These are phyloP conservation scores for Holcopasites calliopsidis DNA, from an alignment of 1,140 invertebrate genomes.

Conservation along the genomic window DNA sequence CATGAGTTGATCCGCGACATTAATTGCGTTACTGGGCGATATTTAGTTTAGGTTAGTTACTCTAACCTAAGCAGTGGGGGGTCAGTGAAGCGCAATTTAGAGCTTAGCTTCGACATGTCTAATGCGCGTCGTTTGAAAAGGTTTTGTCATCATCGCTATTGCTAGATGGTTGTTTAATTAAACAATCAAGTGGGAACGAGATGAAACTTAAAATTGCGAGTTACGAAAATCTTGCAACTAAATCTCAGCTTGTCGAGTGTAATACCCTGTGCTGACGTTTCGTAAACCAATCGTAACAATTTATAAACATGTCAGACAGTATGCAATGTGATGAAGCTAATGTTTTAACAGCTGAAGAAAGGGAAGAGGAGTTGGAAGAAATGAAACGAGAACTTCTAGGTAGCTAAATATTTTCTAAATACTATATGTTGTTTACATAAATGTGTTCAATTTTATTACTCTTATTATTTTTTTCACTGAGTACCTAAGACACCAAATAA, in stretches of 20 bases:
- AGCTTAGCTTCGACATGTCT: too few relatives aligned
- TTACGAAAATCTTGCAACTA: background rate
- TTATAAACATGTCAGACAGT: constrained; percentile 38
- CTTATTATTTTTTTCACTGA: background rate
- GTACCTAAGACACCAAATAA: background rate
- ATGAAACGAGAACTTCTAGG: constrained; percentile 57
- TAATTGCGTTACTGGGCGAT: too few relatives aligned
- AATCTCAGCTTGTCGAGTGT: background rate
- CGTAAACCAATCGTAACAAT: background rate
- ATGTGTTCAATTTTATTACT: background rate
- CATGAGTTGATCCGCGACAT: too few relatives aligned
- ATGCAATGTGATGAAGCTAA: constrained; percentile 49
- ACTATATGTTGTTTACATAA: background rate
- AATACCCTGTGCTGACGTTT: constrained; percentile 3
- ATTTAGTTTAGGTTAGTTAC: too few relatives aligned
- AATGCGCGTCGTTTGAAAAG: too few relatives aligned
- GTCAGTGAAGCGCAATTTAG: too few relatives aligned
- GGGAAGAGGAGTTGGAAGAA: constrained; percentile 51
- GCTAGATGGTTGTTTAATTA: background rate
- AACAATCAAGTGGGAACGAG: constrained; percentile 7
- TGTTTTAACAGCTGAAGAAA: constrained; percentile 29
- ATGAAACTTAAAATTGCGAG: background rate
- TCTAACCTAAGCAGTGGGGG: too few relatives aligned
- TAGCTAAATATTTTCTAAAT: constrained; percentile 28
- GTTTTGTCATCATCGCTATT: too few relatives aligned